phyloP scores from a whole-genome alignment of 2,888 invertebrate genomes.

The Masnerella sp. region DNA sequence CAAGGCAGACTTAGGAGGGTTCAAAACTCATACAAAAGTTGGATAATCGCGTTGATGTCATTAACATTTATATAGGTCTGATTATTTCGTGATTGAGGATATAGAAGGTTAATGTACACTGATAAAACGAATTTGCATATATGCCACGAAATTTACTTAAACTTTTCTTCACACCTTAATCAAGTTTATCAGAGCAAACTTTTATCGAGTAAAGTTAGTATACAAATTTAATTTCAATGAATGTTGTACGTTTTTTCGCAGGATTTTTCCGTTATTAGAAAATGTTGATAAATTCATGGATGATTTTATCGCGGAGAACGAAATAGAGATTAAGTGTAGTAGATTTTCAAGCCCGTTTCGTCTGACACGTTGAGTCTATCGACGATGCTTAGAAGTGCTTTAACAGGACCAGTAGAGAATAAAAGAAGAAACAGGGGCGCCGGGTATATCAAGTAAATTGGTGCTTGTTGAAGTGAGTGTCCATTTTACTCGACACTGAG shows the following conservation, averaged over 20 bases:
- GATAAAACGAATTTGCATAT: slow-evolving; percentile 22
- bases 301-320: too few species aligned
- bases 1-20: slow-evolving; percentile 24
- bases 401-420: slow-evolving; percentile 25
- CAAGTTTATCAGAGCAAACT: too few species aligned
- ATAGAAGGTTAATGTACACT: slow-evolving; percentile 14
- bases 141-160: too few species aligned
- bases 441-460: slow-evolving; percentile 54
- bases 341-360: background rate
- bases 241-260: too few species aligned
- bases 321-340: background rate
- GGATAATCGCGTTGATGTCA: slow-evolving; percentile 27
- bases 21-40: slow-evolving; percentile 34
- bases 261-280: too few species aligned
- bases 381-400: slow-evolving; percentile 38
- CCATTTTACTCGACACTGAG: slow-evolving; percentile 56
- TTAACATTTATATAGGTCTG: slow-evolving; percentile 36
- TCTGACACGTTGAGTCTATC: background rate
- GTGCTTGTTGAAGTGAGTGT: slow-evolving; percentile 45
- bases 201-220: too few species aligned
- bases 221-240: too few species aligned
- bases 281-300: too few species aligned
- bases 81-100: slow-evolving; percentile 25
- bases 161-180: too few species aligned
- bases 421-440: slow-evolving; percentile 43